These are phyloP conservation scores for Cebus imitator DNA, from an alignment of 2,113 vertebrate species.

Conservation along the genomic window DNA sequence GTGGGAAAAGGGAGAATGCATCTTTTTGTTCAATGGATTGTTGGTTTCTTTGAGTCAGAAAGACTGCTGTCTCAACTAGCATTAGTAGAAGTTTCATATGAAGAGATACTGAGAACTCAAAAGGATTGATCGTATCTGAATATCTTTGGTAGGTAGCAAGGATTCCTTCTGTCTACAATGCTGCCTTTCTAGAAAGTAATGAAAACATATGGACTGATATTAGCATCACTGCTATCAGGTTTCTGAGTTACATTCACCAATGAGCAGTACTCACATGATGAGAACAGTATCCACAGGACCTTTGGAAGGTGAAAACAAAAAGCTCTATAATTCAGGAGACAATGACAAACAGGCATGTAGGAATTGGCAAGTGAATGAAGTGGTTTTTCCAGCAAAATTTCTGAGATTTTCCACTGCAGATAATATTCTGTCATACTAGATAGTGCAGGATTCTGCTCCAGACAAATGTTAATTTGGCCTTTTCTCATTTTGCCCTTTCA, in stretches of 20 bases:
- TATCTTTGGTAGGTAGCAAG: neutral
- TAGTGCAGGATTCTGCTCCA: neutral
- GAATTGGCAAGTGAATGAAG: neutral
- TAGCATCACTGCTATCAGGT: neutral
- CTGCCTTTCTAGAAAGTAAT: neutral
- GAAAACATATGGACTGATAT: neutral
- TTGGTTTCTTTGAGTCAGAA: neutral
- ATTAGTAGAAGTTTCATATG: neutral
- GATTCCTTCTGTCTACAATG: neutral
- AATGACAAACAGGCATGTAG: neutral
- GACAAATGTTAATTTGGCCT: neutral
- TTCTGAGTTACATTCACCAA: neutral
- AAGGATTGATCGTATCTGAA: neutral
- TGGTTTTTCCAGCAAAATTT: neutral
- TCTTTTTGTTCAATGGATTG: neutral
- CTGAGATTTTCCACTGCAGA: neutral
- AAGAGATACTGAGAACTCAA: too few relatives aligned
- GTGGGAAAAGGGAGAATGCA: too few relatives aligned
- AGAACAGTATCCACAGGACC: too few relatives aligned
- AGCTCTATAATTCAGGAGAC: neutral
- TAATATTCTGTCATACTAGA: neutral
- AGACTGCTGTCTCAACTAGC: neutral
- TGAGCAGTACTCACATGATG: neutral
- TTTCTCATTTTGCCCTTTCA: neutral
- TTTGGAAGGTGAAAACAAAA: neutral